Evolutionary conservation across 2,113 vertebrate species (phyloP).

Genomic region (Hydrochoerus hydrochaeris): DNA sequence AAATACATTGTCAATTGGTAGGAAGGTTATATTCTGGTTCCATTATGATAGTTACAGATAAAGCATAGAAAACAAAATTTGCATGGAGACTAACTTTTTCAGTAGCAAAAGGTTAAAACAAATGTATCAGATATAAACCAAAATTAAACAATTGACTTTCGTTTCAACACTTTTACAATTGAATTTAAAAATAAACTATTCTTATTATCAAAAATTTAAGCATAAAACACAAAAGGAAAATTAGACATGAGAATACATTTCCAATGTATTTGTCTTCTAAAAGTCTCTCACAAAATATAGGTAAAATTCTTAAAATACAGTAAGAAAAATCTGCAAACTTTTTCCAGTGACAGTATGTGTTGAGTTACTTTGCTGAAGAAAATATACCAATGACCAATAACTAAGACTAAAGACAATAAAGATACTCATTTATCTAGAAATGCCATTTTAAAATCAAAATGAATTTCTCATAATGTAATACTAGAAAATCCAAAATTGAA

Average conservation of each 20-base stretch:
- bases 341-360: background rate
- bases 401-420: background rate
- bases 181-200: background rate
- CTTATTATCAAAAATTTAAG: background rate
- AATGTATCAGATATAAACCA: background rate
- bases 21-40: background rate
- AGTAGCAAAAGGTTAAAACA: background rate
- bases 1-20: background rate
- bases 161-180: too few relatives aligned
- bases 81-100: background rate
- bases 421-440: background rate
- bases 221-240: background rate
- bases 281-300: background rate
- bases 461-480: background rate
- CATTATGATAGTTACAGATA: background rate
- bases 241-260: background rate
- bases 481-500: background rate
- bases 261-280: background rate
- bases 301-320: background rate
- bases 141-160: background rate
- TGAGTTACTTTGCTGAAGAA: background rate
- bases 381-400: background rate
- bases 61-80: background rate
- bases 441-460: background rate
- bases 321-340: too few relatives aligned